These are phyloP conservation scores for Antechinus stuartii DNA, from an alignment of 2,113 vertebrate genomes.

Conservation along the genomic window DNA sequence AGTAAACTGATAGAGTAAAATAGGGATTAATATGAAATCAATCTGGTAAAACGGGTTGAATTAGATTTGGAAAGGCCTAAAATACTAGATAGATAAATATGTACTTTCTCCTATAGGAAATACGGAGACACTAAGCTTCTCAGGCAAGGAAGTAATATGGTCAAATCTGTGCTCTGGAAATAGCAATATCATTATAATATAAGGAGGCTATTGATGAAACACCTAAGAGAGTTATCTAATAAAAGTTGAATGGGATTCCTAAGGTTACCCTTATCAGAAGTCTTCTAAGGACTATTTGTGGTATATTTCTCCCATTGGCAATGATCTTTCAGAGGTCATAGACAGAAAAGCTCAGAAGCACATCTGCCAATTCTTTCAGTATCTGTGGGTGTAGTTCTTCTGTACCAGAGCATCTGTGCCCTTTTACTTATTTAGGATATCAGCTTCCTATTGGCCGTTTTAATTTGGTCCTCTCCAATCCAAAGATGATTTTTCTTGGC, in stretches of 20 bases:
- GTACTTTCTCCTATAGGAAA: neutral
- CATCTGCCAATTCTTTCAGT: neutral
- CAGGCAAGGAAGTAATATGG: neutral
- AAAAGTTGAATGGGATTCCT: neutral
- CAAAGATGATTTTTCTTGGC: neutral
- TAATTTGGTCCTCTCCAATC: neutral
- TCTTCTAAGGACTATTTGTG: neutral
- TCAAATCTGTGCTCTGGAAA: neutral
- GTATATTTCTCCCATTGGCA: neutral
- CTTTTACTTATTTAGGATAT: neutral
- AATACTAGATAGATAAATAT: neutral
- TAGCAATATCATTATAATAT: neutral
- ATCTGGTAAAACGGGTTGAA: neutral
- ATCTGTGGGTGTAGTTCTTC: neutral
- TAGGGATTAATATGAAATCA: slow-evolving; percentile 4
- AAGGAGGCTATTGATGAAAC: neutral
- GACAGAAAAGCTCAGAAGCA: neutral
- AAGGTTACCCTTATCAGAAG: neutral
- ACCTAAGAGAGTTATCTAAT: neutral
- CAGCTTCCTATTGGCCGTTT: neutral
- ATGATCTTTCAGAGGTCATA: neutral
- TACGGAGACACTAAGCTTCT: neutral
- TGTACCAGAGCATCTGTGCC: neutral
- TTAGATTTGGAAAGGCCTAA: neutral
- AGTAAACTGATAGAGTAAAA: neutral